Evolutionary conservation across 1,140 invertebrate genomes (phyloP).

Genomic region (Heliconius melpomene): DNA sequence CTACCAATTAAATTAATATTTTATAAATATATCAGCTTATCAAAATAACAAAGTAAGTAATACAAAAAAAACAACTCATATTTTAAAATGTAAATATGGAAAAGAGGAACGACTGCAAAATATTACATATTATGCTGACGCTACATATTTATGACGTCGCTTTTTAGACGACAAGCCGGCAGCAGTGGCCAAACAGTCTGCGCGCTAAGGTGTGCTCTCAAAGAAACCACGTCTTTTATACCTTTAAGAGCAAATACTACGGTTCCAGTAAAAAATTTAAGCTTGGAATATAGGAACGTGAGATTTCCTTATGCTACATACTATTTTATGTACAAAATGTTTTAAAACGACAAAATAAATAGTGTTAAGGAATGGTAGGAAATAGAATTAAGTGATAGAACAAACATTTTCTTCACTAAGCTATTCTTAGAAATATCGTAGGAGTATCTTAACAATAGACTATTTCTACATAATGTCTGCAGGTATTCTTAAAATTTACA

Average conservation of each 20-base stretch:
- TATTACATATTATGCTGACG: background rate
- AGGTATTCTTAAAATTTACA: too few species aligned
- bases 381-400: too few species aligned
- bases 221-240: slow-evolving; percentile 21
- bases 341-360: background rate
- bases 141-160: slow-evolving; percentile 3
- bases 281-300: slow-evolving; percentile 16
- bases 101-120: slow-evolving; percentile 9
- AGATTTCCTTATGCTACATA: background rate
- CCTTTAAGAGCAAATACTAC: slow-evolving; percentile 15
- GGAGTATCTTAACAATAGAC: too few species aligned
- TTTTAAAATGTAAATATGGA: slow-evolving; percentile 2
- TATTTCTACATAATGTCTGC: too few species aligned
- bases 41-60: background rate
- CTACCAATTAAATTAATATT: too few species aligned
- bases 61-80: background rate
- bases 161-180: slow-evolving; percentile 5
- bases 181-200: slow-evolving; percentile 17
- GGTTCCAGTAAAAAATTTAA: slow-evolving; percentile 6
- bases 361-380: too few species aligned
- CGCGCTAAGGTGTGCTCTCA: slow-evolving; percentile 20
- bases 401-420: too few species aligned
- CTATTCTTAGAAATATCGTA: too few species aligned
- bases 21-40: background rate
- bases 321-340: background rate